These are phyloP conservation scores for Orthonevra nobilis DNA, from an alignment of 2,888 invertebrate species.

Conservation along the genomic window DNA sequence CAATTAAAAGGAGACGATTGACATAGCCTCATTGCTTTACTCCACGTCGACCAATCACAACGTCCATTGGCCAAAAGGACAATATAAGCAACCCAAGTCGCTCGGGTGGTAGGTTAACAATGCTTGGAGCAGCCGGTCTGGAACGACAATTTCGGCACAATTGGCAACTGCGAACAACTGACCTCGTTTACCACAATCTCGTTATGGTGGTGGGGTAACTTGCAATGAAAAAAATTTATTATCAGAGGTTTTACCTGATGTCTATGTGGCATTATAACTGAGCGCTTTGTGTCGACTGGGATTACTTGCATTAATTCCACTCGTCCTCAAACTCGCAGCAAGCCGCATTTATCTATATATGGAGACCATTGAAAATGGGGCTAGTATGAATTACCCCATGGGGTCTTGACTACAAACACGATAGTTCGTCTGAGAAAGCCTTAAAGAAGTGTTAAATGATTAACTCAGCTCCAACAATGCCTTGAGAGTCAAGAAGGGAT, in stretches of 20 bases:
- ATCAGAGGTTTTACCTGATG: constrained; percentile 6
- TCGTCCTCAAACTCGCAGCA: constrained; percentile 34
- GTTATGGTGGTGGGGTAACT: constrained; percentile 33
- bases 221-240: constrained; percentile 33
- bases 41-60: too few relatives aligned
- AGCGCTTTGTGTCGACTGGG: constrained; percentile 12
- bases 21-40: too few relatives aligned
- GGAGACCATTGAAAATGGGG: constrained; percentile 19
- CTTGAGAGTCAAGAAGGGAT: too few relatives aligned
- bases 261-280: constrained; percentile 36
- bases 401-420: background rate
- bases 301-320: background rate
- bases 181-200: constrained; percentile 47
- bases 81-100: too few relatives aligned
- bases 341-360: constrained; percentile 26
- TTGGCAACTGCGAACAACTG: constrained; percentile 13
- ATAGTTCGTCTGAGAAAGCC: constrained; percentile 1
- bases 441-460: background rate
- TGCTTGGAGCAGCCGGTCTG: too few relatives aligned
- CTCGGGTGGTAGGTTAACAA: too few relatives aligned
- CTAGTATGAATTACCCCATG: constrained; percentile 7
- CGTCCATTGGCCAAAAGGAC: too few relatives aligned
- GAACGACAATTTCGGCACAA: constrained; percentile 14
- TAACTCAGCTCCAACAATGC: too few relatives aligned
- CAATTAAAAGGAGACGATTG: too few relatives aligned